A percentile compares a stretch with the other conserved stretches of the same genome.
These are phyloP conservation scores for Anolis carolinensis DNA, from an alignment of 2,113 vertebrate genomes.

Conservation along the genomic window DNA sequence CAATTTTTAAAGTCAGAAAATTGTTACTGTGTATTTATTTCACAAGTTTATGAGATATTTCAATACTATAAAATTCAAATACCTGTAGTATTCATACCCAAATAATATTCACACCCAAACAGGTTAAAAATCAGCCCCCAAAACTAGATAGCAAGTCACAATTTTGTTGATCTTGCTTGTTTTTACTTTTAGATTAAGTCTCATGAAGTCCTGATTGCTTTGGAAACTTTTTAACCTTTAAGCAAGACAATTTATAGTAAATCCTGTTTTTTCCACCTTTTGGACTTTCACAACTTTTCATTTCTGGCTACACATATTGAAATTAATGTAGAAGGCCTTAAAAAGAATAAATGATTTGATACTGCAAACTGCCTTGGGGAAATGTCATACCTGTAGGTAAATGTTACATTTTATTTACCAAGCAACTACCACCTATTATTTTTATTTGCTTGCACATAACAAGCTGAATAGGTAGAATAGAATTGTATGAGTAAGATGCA, in stretches of 20 bases:
- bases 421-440: conserved; percentile 43
- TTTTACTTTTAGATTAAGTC: conserved; percentile 24
- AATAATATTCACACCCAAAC: neutral
- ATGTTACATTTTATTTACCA: conserved; percentile 25
- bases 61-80: no score
- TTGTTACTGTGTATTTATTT: neutral
- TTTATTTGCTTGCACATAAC: conserved; percentile 40
- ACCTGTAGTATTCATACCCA: no score
- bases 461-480: conserved; percentile 47
- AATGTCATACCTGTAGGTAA: conserved; percentile 59
- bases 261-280: conserved; percentile 17
- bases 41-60: neutral
- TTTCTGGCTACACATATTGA: neutral
- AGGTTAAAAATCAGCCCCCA: neutral
- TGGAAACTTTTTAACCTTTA: conserved; percentile 40
- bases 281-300: conserved; percentile 43
- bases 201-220: conserved; percentile 47
- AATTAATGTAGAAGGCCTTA: conserved; percentile 37
- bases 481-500: conserved; percentile 34
- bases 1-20: neutral
- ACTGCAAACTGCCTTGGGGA: conserved; percentile 59
- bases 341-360: conserved; percentile 35
- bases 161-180: conserved; percentile 50
- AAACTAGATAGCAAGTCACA: conserved; percentile 1
- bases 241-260: conserved; percentile 35